Conservation (phyloP, 2,888 invertebrate genomes). For the Agonopterix arenella region DNA sequence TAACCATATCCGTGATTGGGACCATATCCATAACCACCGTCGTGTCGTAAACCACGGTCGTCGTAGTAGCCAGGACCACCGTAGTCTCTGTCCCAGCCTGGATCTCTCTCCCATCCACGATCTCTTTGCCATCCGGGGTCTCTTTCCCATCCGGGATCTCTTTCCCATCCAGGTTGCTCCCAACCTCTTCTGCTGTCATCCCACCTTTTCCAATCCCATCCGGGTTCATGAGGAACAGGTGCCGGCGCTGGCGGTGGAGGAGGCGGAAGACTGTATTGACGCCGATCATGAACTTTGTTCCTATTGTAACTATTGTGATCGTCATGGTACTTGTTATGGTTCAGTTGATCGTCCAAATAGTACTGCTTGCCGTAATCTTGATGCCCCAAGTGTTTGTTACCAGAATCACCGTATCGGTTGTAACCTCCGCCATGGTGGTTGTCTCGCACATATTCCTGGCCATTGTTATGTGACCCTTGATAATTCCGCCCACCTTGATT, state of each 20-base stretch:
- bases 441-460: slow-evolving; percentile 53
- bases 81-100: slow-evolving; percentile 49
- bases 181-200: slow-evolving; percentile 38
- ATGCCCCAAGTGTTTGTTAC: slow-evolving; percentile 52
- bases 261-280: slow-evolving; percentile 41
- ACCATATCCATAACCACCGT: slow-evolving; percentile 58
- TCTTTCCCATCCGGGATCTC: slow-evolving; percentile 33
- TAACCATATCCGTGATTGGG: slow-evolving; percentile 57
- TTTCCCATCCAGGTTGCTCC: slow-evolving; percentile 38
- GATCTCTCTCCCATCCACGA: slow-evolving; percentile 30
- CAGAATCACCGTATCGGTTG: slow-evolving; percentile 55
- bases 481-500: slow-evolving; percentile 60
- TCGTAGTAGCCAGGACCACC: slow-evolving; percentile 62
- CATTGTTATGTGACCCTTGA: slow-evolving; percentile 61
- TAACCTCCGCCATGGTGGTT: slow-evolving; percentile 58
- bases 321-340: slow-evolving; percentile 58
- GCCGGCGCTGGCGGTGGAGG: slow-evolving; percentile 14
- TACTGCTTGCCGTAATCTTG: slow-evolving; percentile 65
- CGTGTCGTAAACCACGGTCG: slow-evolving; percentile 54
- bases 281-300: slow-evolving; percentile 49
- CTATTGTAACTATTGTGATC: slow-evolving; percentile 54
- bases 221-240: slow-evolving; percentile 29
- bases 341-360: slow-evolving; percentile 58
- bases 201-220: slow-evolving; percentile 56
- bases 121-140: slow-evolving; percentile 30